Conservation (phyloP, 2,797 vertebrate genomes). For the Spheniscus humboldti region DNA sequence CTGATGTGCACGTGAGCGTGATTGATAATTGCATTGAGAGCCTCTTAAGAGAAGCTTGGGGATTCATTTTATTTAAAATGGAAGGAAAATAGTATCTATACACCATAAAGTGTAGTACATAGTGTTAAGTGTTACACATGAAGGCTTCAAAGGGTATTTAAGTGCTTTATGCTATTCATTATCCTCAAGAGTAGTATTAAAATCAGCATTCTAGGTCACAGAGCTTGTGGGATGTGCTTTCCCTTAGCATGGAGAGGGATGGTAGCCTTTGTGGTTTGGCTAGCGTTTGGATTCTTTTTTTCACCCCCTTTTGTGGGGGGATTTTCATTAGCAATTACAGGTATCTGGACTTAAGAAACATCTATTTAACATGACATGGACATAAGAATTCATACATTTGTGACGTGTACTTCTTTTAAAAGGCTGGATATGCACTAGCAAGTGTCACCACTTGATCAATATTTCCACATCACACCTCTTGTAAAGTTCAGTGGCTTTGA, state of each 20-base stretch:
- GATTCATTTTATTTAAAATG: neutral
- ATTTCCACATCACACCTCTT: neutral
- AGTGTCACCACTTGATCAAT: neutral
- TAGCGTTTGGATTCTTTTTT: neutral
- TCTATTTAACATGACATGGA: neutral
- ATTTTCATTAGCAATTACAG: neutral
- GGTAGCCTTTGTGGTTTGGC: neutral
- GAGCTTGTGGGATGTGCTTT: neutral
- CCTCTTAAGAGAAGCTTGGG: neutral
- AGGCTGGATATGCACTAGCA: neutral
- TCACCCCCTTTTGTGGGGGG: rapidly evolving
- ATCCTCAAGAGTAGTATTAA: neutral
- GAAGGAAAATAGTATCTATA: neutral
- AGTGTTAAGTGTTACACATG: neutral
- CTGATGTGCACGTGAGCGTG: neutral
- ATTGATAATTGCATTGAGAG: neutral
- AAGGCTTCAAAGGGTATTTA: neutral
- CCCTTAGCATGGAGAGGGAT: neutral
- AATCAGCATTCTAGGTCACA: neutral
- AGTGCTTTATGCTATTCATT: neutral
- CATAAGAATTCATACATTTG: neutral
- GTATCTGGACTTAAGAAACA: neutral
- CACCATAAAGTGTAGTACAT: too few species aligned
- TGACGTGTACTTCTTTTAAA: neutral
- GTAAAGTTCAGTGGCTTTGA: neutral